A percentile compares a stretch with the other conserved stretches of the same genome.
phyloP scores from a whole-genome alignment of 2,113 vertebrate species.

The Phoxinus phoxinus region DNA sequence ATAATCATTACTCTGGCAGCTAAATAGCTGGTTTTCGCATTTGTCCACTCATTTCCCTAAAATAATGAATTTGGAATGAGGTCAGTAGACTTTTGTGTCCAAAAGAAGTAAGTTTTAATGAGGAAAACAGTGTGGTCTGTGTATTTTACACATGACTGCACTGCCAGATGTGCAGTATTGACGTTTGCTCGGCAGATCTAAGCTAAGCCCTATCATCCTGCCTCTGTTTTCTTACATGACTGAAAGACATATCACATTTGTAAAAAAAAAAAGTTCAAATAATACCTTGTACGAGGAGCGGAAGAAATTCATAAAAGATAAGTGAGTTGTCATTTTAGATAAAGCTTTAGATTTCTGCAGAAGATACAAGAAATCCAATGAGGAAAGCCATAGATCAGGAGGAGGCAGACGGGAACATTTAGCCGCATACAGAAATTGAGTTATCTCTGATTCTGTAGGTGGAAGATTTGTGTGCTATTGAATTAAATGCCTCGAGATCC shows the following conservation, averaged over 20 bases:
- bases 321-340: slow-evolving; percentile 33
- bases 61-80: neutral
- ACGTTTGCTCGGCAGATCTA: neutral
- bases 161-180: neutral
- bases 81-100: neutral
- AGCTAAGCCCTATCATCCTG: neutral
- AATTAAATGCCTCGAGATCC: slow-evolving; percentile 43
- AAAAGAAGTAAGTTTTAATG: slow-evolving; percentile 4
- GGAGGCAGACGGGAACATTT: slow-evolving; percentile 16
- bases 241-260: neutral
- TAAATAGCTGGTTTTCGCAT: neutral
- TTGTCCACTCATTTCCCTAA: neutral
- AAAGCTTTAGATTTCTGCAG: slow-evolving; percentile 1
- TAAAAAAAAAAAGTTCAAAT: neutral
- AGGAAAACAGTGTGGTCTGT: slow-evolving; percentile 10
- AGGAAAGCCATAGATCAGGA: slow-evolving; percentile 33
- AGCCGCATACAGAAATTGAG: slow-evolving; percentile 37
- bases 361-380: slow-evolving; percentile 23
- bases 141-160: slow-evolving; percentile 21
- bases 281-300: neutral
- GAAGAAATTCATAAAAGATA: slow-evolving; percentile 20
- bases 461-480: slow-evolving; percentile 36
- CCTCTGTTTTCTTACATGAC: neutral
- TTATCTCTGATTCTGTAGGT: slow-evolving; percentile 38
- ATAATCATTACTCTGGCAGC: neutral